phyloP scores from a whole-genome alignment of 2,797 vertebrate species.

The Cuculus canorus region DNA sequence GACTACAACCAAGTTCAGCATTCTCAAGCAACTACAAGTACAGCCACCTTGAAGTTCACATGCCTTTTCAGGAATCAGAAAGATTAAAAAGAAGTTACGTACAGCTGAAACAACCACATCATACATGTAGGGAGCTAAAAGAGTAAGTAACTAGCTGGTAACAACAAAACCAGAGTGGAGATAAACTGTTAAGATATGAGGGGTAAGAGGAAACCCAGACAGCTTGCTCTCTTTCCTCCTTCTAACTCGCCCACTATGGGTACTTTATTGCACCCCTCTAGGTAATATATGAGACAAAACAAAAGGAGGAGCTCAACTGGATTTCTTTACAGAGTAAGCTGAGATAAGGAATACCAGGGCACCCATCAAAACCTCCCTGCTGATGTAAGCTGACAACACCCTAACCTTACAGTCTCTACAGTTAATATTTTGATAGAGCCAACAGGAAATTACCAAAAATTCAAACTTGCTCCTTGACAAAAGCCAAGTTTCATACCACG shows the following conservation, averaged over 20 bases:
- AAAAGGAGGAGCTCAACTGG: not conserved
- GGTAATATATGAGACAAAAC: not conserved
- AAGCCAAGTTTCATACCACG: not conserved
- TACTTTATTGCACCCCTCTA: not conserved
- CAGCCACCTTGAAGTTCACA: not conserved
- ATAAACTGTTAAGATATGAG: not conserved
- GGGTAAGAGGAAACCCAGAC: not conserved
- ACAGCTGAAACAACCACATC: not conserved
- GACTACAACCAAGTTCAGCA: not conserved
- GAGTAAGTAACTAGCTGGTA: not conserved
- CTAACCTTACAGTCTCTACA: not conserved
- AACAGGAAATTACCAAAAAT: not conserved
- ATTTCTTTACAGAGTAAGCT: not conserved
- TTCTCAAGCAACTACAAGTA: not conserved
- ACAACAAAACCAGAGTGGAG: not conserved
- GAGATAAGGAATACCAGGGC: not conserved
- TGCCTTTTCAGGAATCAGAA: not conserved
- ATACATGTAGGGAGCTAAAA: not conserved
- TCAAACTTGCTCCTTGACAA: not conserved
- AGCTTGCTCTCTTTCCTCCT: not conserved
- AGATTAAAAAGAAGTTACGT: not conserved
- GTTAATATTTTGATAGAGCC: not conserved
- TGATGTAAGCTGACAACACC: fast-evolving
- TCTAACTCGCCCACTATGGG: not conserved
- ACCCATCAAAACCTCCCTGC: not conserved